Percentiles rank a stretch among this genome's conserved stretches.
phyloP scores from a whole-genome alignment of 1,140 invertebrate species.

The Papilio helenus region DNA sequence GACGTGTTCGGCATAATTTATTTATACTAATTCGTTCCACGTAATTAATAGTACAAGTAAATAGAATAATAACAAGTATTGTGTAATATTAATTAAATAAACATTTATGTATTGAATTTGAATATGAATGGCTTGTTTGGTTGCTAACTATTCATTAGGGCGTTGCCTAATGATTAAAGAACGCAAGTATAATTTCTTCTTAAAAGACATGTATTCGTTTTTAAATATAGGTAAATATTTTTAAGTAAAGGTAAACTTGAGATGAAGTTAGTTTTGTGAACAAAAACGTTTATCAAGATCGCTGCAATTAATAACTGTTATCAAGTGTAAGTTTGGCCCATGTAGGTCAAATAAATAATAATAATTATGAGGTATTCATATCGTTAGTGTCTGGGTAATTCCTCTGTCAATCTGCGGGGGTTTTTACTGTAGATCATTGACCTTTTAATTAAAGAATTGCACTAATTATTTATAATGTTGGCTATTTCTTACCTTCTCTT shows the following conservation, averaged over 20 bases:
- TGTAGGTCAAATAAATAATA: conserved; percentile 5
- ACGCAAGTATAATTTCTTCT: neutral
- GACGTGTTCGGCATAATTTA: neutral
- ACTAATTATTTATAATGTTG: neutral
- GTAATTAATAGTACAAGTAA: conserved; percentile 13
- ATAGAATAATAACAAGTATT: conserved; percentile 9
- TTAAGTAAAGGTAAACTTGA: too few species aligned
- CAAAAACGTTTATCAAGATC: too few species aligned
- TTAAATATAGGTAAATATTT: too few species aligned
- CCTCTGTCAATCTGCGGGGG: neutral
- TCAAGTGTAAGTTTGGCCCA: neutral
- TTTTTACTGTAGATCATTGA: conserved; percentile 3
- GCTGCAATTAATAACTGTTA: neutral
- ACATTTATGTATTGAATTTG: conserved; percentile 20
- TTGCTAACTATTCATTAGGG: neutral
- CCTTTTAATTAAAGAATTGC: conserved; percentile 2
- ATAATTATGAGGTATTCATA: neutral
- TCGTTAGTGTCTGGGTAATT: neutral
- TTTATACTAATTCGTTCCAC: conserved; percentile 1
- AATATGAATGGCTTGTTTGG: conserved; percentile 11
- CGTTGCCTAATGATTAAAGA: neutral
- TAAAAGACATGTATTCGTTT: neutral
- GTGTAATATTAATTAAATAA: conserved; percentile 22
- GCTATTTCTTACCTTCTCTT: neutral
- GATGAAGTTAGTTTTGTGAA: too few species aligned